Conservation (phyloP, 2,888 invertebrate species). For the Balanococcus diminutus region DNA sequence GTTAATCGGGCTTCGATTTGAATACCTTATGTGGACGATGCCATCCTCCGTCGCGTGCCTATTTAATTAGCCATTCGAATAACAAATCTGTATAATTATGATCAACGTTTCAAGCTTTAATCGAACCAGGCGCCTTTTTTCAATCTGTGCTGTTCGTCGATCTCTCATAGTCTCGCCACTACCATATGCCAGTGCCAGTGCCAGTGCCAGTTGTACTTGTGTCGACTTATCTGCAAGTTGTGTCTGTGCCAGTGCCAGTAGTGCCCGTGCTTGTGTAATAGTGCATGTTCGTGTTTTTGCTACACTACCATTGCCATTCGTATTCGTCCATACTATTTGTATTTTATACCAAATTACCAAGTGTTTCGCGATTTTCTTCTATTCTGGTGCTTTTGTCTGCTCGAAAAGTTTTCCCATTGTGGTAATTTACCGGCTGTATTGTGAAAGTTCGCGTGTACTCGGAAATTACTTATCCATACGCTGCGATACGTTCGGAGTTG, state of each 20-base stretch:
- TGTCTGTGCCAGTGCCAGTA: neutral
- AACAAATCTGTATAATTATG: neutral
- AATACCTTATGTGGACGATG: neutral
- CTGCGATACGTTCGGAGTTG: neutral
- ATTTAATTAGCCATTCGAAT: constrained; percentile 13
- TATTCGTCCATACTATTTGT: neutral
- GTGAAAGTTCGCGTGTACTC: neutral
- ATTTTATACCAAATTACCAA: neutral
- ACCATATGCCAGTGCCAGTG: neutral
- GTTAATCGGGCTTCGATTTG: neutral
- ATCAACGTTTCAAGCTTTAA: neutral
- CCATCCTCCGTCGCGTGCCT: constrained; percentile 12
- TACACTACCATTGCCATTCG: neutral
- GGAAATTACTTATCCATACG: neutral
- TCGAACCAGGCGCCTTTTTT: neutral
- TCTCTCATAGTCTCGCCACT: neutral
- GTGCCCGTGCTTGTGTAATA: neutral
- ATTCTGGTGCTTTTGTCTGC: neutral
- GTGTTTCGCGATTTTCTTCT: neutral
- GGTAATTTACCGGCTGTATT: neutral
- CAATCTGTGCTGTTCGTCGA: neutral
- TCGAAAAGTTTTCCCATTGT: neutral
- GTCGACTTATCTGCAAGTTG: neutral
- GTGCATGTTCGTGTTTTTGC: neutral
- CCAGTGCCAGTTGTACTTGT: neutral